Conservation (phyloP, 2,113 vertebrate species). For the Garra rufa region DNA sequence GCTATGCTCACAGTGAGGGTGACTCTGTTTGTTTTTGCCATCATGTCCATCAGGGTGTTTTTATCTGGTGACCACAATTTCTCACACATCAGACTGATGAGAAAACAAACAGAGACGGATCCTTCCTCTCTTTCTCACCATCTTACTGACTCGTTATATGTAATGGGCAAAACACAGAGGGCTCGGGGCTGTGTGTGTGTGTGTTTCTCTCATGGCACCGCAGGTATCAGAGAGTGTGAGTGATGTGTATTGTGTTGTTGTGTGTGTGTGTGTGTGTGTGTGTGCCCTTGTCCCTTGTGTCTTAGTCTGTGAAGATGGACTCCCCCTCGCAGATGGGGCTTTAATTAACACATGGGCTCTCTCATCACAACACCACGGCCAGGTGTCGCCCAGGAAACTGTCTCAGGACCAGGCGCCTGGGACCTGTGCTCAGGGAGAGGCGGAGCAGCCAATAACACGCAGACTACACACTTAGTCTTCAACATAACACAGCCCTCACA, state of each 20-base stretch:
- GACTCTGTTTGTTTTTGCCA: conserved; percentile 33
- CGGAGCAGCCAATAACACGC: conserved; percentile 31
- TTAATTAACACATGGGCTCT: conserved; percentile 69
- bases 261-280: conserved; percentile 37
- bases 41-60: conserved; percentile 30
- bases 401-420: conserved; percentile 51
- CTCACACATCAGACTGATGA: conserved; percentile 46
- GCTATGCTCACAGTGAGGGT: background rate
- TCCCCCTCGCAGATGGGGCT: conserved; percentile 69
- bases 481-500: background rate
- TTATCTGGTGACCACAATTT: conserved; percentile 43
- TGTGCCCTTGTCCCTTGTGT: conserved; percentile 50
- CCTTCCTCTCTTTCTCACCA: conserved; percentile 21
- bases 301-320: conserved; percentile 58
- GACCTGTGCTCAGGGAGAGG: conserved; percentile 32
- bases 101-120: conserved; percentile 46
- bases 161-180: conserved; percentile 55
- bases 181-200: conserved; percentile 43
- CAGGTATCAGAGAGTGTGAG: conserved; percentile 25
- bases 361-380: conserved; percentile 57
- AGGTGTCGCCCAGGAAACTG: conserved; percentile 59
- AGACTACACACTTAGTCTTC: conserved; percentile 15
- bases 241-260: conserved; percentile 53
- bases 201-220: conserved; percentile 39
- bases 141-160: conserved; percentile 47